Percentiles rank a stretch among this genome's conserved stretches.
Evolutionary conservation across 2,113 vertebrate genomes (phyloP).

Genomic region (Trachemys scripta): DNA sequence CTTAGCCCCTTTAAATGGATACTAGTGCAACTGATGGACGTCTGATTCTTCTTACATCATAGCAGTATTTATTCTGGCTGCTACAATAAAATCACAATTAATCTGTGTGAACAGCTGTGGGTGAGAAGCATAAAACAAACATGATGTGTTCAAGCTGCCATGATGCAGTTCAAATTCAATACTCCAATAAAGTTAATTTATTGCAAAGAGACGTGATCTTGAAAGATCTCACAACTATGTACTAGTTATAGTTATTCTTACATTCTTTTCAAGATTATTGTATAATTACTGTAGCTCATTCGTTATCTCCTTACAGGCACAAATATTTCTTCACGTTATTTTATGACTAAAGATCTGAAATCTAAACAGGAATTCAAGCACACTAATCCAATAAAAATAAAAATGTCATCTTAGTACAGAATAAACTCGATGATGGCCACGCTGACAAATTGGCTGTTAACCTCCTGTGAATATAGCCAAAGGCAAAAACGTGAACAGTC

Average conservation of each 20-base stretch:
- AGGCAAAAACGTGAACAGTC: constrained; percentile 34
- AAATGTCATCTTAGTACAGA: neutral
- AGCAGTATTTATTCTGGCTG: neutral
- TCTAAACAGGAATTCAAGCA: constrained; percentile 31
- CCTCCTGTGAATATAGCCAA: constrained; percentile 53
- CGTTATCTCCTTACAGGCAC: neutral
- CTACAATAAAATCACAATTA: neutral
- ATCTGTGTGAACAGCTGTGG: neutral
- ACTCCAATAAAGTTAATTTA: neutral
- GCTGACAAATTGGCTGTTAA: constrained; percentile 47
- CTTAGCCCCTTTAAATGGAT: neutral
- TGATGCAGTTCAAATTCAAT: neutral
- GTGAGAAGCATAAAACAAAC: neutral
- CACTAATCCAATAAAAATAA: constrained; percentile 15
- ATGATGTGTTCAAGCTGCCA: neutral
- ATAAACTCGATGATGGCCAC: constrained; percentile 52
- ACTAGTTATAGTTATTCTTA: neutral
- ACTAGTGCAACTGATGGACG: neutral
- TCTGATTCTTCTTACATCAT: neutral
- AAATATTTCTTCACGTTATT: constrained; percentile 25
- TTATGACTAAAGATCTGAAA: neutral
- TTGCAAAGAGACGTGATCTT: neutral
- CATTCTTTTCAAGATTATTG: neutral
- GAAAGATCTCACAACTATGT: neutral
- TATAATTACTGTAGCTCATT: neutral